Percentiles rank a stretch among this genome's conserved stretches.
Evolutionary conservation across 2,888 invertebrate genomes (phyloP).

Genomic region (Sphaeridia pumilis): DNA sequence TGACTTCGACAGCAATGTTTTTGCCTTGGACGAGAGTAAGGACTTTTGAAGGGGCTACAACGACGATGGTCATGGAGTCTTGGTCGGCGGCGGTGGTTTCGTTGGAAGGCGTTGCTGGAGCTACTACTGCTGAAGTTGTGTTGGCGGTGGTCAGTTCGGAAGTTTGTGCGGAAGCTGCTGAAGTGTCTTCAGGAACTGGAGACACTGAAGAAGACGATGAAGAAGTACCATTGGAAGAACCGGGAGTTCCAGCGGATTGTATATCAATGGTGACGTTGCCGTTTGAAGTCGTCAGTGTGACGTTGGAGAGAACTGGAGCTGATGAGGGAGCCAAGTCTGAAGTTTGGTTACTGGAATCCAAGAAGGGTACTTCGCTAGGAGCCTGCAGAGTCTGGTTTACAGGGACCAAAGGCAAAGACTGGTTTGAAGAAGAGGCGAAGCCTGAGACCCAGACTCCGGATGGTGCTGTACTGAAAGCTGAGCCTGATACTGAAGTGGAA

Average conservation of each 20-base stretch:
- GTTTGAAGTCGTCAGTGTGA: not conserved
- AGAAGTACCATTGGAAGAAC: not conserved
- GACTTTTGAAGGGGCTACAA: not conserved
- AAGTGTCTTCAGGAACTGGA: not conserved
- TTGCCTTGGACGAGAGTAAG: not conserved
- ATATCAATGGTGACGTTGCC: not conserved
- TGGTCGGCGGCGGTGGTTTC: not conserved
- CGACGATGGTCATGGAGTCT: not conserved
- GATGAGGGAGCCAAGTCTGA: not conserved
- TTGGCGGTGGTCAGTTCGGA: not conserved
- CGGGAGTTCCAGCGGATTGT: not conserved
- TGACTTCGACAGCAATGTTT: not conserved
- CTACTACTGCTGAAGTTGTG: too few relatives aligned
- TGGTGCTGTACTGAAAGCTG: too few relatives aligned
- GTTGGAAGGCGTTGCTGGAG: not conserved
- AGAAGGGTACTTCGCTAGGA: too few relatives aligned
- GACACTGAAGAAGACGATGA: not conserved
- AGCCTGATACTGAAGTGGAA: too few relatives aligned
- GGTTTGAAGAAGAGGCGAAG: too few relatives aligned
- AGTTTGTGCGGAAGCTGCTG: not conserved
- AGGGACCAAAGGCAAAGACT: too few relatives aligned
- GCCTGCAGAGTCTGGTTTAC: too few relatives aligned
- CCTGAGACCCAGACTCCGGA: too few relatives aligned
- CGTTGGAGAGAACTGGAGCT: not conserved
- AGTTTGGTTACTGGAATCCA: too few relatives aligned